Base-by-base conservation (phyloP, 2,797 vertebrate species). In the Sebastes nivosus region DNA sequence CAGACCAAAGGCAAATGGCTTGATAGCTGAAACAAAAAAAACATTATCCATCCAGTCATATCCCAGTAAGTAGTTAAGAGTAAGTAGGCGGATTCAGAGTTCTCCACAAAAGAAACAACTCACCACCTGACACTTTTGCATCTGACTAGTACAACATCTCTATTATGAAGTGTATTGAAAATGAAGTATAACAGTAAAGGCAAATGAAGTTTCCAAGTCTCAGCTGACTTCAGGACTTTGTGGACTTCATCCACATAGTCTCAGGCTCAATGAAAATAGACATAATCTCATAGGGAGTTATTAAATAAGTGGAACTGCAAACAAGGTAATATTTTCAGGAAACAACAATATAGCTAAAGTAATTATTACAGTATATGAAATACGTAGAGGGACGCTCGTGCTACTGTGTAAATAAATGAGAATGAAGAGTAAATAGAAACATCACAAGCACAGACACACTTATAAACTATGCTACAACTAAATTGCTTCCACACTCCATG, bases 401-500 rank as follows among this genome's bases (percentile, higher is more conserved):
- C 78, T 82, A 71, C 77, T 67, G 68, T 74, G 83, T 91, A 93
- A 94, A 93, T 89, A 93, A 89, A 90, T 86, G 91, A 90, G 80
- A 92, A 88, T 86, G 68, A 85, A 89, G 78, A 82, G 87, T 92
- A 92, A 92, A 93, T 76, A 93, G 85, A 90, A 92, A 93, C 84
- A 93, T 91, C 84, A 81, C 68, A 83, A 88, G 87, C 80, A 70
- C 36, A 91, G 86, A 88, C 83, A 84, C 82, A 87, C 86, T 93
- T 93, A 94, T 93, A 94, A 93, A 94, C 90, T 93, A 93, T 64
- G 76, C 90, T 86, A 93, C 87, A 93, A 88, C 91, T 92, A 93
- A 94, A 94, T 95, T 94, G 93, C 93, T 93, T 95, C 92, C 88
- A 86, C 93, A 93, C 92, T 91, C 88, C 86, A 87, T 82, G 88